Evolutionary conservation across 2,888 invertebrate species (phyloP).

Genomic region (Acleris literana): DNA sequence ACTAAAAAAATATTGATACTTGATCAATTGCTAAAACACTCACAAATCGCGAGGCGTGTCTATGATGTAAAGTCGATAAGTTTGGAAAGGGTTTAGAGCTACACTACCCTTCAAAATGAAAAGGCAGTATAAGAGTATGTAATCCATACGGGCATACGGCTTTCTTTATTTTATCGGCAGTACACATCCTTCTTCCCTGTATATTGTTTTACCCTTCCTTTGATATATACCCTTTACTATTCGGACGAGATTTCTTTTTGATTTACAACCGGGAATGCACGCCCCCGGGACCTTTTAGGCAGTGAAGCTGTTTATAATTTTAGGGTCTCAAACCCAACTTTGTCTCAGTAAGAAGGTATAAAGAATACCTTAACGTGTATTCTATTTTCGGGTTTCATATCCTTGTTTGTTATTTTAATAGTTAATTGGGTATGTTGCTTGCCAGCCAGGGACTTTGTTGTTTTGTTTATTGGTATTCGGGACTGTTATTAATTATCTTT

Average conservation of each 20-base stretch:
- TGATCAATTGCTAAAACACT: background rate
- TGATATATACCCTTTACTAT: slow-evolving; percentile 50
- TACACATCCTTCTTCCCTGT: slow-evolving; percentile 35
- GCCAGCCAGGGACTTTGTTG: too few relatives aligned
- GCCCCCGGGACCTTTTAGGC: slow-evolving; percentile 34
- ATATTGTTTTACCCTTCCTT: slow-evolving; percentile 55
- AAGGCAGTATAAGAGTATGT: too few relatives aligned
- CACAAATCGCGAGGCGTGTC: background rate
- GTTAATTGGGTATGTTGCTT: too few relatives aligned
- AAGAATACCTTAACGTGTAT: background rate
- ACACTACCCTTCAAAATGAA: background rate
- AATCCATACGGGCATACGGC: too few relatives aligned
- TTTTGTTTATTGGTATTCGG: too few relatives aligned
- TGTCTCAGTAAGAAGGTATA: background rate
- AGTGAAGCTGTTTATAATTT: slow-evolving; percentile 41
- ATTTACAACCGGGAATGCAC: slow-evolving; percentile 45
- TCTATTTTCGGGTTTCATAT: background rate
- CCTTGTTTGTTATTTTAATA: background rate
- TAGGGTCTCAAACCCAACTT: slow-evolving; percentile 23
- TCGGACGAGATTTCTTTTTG: slow-evolving; percentile 49
- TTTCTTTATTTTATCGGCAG: background rate
- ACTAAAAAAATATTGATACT: too few relatives aligned
- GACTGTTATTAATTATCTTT: too few relatives aligned
- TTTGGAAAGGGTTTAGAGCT: slow-evolving; percentile 5
- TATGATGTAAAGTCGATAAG: slow-evolving; percentile 23